phyloP scores from a whole-genome alignment of 1,140 invertebrate genomes.

The Lepidurus couesii region DNA sequence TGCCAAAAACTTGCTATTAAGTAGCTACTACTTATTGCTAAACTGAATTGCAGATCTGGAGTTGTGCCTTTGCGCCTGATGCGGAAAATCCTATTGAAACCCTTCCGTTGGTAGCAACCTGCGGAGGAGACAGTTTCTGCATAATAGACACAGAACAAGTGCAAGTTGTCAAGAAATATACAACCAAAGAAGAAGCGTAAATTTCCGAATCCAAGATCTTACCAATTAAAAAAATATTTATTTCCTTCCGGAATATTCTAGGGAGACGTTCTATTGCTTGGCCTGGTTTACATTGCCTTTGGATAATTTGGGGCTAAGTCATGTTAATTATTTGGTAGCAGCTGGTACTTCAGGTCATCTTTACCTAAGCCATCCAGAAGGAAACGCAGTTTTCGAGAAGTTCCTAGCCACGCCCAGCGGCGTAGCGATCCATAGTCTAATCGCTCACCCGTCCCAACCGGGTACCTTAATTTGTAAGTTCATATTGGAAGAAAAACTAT shows the following conservation, averaged over 20 bases:
- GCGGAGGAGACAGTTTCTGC: constrained; percentile 51
- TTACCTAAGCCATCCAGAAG: constrained; percentile 41
- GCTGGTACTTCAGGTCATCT: constrained; percentile 43
- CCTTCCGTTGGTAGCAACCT: constrained; percentile 48
- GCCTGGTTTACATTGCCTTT: constrained; percentile 47
- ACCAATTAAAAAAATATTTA: not conserved
- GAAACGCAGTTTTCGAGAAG: constrained; percentile 8
- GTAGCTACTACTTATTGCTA: too few relatives aligned
- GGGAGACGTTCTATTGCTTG: constrained; percentile 47
- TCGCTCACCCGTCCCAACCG: constrained; percentile 47
- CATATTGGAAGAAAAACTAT: not conserved
- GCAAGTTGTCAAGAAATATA: constrained; percentile 48
- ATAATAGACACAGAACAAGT: constrained; percentile 48
- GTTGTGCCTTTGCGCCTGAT: constrained; percentile 49
- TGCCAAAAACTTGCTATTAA: too few relatives aligned
- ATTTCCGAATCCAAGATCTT: constrained; percentile 24
- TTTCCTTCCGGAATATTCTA: constrained; percentile 33
- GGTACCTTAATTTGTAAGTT: constrained; percentile 49
- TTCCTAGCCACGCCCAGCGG: not conserved
- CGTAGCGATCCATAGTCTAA: constrained; percentile 43
- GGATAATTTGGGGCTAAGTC: constrained; percentile 31
- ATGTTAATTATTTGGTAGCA: constrained; percentile 47
- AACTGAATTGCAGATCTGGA: constrained; percentile 45
- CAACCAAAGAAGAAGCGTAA: constrained; percentile 41
- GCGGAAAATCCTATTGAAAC: constrained; percentile 40